Evolutionary conservation across 92 coral and sea anemone genomes (phyloP).

Genomic region (Ricordea florida): DNA sequence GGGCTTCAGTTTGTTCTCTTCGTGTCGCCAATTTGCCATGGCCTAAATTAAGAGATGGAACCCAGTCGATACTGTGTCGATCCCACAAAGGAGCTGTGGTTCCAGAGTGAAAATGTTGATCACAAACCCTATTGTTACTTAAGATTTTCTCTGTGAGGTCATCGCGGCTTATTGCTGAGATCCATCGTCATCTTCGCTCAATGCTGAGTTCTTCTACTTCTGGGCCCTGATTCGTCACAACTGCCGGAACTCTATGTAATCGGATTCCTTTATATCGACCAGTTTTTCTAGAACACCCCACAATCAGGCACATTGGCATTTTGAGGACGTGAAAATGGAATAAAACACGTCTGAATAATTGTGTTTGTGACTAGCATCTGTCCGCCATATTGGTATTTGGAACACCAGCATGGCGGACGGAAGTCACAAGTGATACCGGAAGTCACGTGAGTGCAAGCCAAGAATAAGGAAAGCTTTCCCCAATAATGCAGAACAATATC

Average conservation of each 20-base stretch:
- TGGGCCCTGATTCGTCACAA: conserved; percentile 28
- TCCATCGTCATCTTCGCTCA: conserved; percentile 1
- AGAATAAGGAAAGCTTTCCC: no score
- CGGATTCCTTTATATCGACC: conserved; percentile 10
- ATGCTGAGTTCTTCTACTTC: not conserved
- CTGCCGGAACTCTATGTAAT: conserved; percentile 9
- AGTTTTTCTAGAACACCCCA: conserved; percentile 9
- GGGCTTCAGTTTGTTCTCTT: no score
- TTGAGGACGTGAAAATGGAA: not conserved
- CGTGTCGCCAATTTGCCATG: no score
- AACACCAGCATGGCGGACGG: no score
- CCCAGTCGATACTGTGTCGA: conserved; percentile 9
- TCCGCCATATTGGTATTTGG: no score
- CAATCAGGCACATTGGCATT: conserved; percentile 26
- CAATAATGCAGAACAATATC: no score
- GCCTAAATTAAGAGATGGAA: no score
- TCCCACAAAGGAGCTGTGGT: conserved; percentile 25
- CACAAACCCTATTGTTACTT: conserved; percentile 5
- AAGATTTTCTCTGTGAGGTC: not conserved
- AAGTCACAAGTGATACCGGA: no score
- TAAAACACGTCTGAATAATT: not conserved
- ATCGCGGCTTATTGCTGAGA: conserved; percentile 15
- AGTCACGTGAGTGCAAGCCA: no score
- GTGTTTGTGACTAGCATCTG: conserved; percentile 14
- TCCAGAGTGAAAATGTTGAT: conserved; percentile 15